These are phyloP conservation scores for Sminthurinus aureus DNA, from an alignment of 2,888 invertebrate species.

Conservation along the genomic window DNA sequence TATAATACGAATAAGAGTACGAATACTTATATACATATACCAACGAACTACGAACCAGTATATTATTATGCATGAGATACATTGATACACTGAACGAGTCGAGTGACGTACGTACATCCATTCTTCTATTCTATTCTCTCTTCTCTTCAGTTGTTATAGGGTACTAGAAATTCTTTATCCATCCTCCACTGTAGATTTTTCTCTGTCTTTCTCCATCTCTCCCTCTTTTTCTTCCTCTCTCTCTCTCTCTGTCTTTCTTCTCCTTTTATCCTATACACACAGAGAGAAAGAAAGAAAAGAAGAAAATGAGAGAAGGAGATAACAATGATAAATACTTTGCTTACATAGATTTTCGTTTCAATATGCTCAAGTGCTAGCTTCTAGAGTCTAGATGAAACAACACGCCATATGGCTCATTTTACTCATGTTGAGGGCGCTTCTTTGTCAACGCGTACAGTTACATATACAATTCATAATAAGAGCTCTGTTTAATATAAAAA, in stretches of 20 bases:
- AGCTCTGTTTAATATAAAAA: constrained; percentile 25
- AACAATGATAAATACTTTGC: constrained; percentile 39
- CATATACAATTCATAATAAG: constrained; percentile 27
- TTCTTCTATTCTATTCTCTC: constrained; percentile 12
- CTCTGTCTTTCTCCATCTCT: constrained; percentile 4
- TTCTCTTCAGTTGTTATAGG: constrained; percentile 35
- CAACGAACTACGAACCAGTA: no score
- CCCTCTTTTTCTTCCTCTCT: no score
- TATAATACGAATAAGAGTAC: constrained; percentile 22
- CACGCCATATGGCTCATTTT: constrained; percentile 42
- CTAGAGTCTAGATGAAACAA: constrained; percentile 43
- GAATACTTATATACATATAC: background rate
- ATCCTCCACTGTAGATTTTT: constrained; percentile 29
- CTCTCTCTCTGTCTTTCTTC: no score
- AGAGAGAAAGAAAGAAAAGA: constrained; percentile 28
- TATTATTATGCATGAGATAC: background rate
- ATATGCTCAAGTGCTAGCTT: constrained; percentile 33
- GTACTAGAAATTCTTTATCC: constrained; percentile 34
- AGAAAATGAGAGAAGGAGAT: constrained; percentile 23
- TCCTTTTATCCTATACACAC: no score
- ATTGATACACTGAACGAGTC: background rate
- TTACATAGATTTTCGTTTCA: constrained; percentile 34
- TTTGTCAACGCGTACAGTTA: constrained; percentile 25
- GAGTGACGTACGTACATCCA: constrained; percentile 14
- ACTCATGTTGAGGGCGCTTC: constrained; percentile 40